Evolutionary conservation across 2,888 invertebrate genomes (phyloP).

Genomic region (Melanotus villosus): DNA sequence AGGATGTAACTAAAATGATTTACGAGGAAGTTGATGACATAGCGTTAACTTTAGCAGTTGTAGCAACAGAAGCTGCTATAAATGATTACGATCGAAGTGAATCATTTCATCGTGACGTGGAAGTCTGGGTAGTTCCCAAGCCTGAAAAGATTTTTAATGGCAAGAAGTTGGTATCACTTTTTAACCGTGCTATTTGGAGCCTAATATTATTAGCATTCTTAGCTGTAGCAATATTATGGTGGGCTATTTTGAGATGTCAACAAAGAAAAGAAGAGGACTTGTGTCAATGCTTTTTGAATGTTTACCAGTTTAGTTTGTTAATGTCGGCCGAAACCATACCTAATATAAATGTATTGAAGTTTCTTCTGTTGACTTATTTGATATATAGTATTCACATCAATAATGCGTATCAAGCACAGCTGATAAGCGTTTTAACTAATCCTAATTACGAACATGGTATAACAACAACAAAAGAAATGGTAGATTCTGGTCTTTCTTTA

Average conservation of each 20-base stretch:
- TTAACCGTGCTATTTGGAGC: neutral
- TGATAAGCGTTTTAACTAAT: neutral
- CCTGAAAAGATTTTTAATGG: neutral
- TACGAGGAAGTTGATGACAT: no score
- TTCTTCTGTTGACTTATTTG: neutral
- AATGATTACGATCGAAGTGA: slow-evolving; percentile 14
- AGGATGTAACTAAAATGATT: no score
- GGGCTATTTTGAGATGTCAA: neutral
- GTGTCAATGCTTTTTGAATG: neutral
- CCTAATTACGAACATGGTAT: neutral
- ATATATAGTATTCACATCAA: neutral
- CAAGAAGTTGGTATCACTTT: neutral
- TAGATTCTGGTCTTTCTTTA: neutral
- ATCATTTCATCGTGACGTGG: slow-evolving; percentile 3
- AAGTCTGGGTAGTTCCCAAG: slow-evolving; percentile 18
- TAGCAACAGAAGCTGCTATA: no score
- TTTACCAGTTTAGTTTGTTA: neutral
- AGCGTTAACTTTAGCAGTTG: no score
- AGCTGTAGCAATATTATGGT: neutral
- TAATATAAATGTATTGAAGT: neutral
- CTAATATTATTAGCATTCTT: neutral
- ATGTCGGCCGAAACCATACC: neutral
- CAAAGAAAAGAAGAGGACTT: neutral
- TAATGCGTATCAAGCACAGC: neutral
- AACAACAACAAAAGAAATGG: neutral